Percentiles rank a stretch among this genome's conserved stretches.
These are phyloP conservation scores for Thrips palmi DNA, from an alignment of 1,140 invertebrate genomes.

Conservation along the genomic window DNA sequence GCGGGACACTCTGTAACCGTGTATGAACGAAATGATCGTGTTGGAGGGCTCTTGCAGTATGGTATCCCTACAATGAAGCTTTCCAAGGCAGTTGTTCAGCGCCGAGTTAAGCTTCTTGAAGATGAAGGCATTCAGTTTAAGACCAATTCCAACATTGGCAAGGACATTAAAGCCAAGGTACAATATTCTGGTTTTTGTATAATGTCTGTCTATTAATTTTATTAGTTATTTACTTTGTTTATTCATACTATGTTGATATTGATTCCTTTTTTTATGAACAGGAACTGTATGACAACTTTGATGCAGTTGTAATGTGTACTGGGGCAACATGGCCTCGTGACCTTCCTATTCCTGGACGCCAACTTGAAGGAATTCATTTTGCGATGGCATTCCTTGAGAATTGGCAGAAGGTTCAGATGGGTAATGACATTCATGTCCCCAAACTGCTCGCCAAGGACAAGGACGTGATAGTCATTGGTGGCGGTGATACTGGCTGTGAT, in stretches of 20 bases:
- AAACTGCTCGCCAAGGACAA: conserved; percentile 75
- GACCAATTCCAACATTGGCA: conserved; percentile 78
- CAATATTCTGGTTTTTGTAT: conserved; percentile 14
- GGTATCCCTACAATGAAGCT: conserved; percentile 98
- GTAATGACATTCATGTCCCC: conserved; percentile 33
- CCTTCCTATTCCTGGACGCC: conserved; percentile 62
- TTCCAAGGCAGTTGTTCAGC: conserved; percentile 78
- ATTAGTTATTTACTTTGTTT: neutral
- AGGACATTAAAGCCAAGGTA: conserved; percentile 63
- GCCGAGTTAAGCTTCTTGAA: conserved; percentile 69
- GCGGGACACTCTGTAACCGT: conserved; percentile 84
- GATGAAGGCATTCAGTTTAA: conserved; percentile 87
- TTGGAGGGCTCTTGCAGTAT: conserved; percentile 90
- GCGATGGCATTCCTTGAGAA: conserved; percentile 95
- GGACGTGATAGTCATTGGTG: conserved; percentile 92
- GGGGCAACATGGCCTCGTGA: conserved; percentile 96
- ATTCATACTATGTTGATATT: conserved; percentile 5
- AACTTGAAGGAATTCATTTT: conserved; percentile 84
- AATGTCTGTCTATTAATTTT: neutral
- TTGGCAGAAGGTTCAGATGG: conserved; percentile 92
- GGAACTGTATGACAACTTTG: conserved; percentile 50
- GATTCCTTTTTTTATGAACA: conserved; percentile 17
- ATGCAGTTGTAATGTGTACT: conserved; percentile 77
- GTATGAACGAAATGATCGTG: conserved; percentile 87
- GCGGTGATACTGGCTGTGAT: conserved; percentile 98